Base-by-base conservation (phyloP, 2,797 vertebrate species). In the Myiothlypis coronata region DNA sequence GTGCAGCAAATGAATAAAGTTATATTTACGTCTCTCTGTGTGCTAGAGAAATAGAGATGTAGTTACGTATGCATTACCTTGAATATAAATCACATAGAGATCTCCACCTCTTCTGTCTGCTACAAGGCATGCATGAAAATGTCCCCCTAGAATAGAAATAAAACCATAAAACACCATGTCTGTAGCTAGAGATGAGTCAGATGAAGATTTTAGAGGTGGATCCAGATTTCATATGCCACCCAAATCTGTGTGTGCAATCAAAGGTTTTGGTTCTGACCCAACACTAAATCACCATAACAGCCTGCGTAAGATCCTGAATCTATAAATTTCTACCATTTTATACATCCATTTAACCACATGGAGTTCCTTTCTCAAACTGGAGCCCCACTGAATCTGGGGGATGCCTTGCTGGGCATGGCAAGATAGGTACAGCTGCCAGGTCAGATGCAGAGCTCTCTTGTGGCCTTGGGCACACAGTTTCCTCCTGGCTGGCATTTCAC, bases 11-110 rank as follows among this genome's bases (percentile, higher is more conserved):
- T 39, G 63, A 95, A 91, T 94, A 91, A 91, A 94, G 83, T 79
- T 94, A 93, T 89, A 91, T 95, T 93, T 94, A 71, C 75, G 89
- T 88, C 75, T 57, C 0, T 1, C 65, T 83, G 12, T 86, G 76
- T 84, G 81, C 90, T 94, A 43, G 78, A 94, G 94, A 96, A 96
- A 96, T 93, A 93, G 87, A 94, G 89, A 96, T 92, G 83, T 83
- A 75, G 89, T 90, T 94, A 90, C 92, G 55, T 85, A 95, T 96
- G 85, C 83, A 88, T 96, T 95, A 97, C 89, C 94, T 96, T 91
- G 94, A 96, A 95, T 92, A 96, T 95, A 96, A 96, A 95, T 97
- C 72, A 69, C 82, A 55, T 22, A 70, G 65, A 91, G 87, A 90
- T 92, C 83, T 39, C 89, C 70, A 88, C 88, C 96, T 96, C 71